Conservation (phyloP, 1,140 invertebrate genomes). For the Saxidomus purpurata region DNA sequence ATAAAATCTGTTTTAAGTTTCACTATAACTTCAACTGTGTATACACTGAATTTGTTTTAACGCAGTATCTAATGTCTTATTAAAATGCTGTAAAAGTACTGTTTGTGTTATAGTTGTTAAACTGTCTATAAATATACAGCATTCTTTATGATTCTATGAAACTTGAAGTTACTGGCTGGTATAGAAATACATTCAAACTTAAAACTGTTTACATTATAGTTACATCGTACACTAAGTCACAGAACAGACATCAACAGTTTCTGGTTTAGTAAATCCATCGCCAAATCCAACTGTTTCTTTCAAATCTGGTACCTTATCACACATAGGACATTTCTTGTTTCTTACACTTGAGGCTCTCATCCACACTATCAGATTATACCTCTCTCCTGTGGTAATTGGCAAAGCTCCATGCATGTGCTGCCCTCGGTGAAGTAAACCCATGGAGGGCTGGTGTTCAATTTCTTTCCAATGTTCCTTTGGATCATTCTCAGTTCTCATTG, state of each 20-base stretch:
- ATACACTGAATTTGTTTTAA: too few species aligned
- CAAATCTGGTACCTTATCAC: slow-evolving; percentile 82
- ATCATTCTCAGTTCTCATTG: slow-evolving; percentile 74
- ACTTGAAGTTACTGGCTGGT: too few species aligned
- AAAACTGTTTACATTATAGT: too few species aligned
- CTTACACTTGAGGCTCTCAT: slow-evolving; percentile 85
- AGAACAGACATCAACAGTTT: slow-evolving; percentile 74
- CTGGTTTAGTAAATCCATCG: slow-evolving; percentile 85
- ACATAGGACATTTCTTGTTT: slow-evolving; percentile 87
- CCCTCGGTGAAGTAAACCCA: slow-evolving; percentile 86
- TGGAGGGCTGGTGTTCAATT: slow-evolving; percentile 76
- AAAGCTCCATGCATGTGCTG: slow-evolving; percentile 86
- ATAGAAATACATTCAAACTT: too few species aligned
- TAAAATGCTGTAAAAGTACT: too few species aligned
- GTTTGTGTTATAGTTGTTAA: too few species aligned
- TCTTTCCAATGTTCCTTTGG: slow-evolving; percentile 55
- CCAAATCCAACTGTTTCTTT: slow-evolving; percentile 80
- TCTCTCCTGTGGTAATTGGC: slow-evolving; percentile 83
- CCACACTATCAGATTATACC: slow-evolving; percentile 87
- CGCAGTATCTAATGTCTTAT: too few species aligned
- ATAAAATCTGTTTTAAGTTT: too few species aligned
- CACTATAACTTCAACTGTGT: too few species aligned
- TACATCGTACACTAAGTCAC: slow-evolving; percentile 50
- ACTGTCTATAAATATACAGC: too few species aligned
- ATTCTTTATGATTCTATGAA: too few species aligned